Percentiles rank a stretch among this genome's conserved stretches.
Evolutionary conservation across 92 coral and sea anemone species (phyloP).

Genomic region (Siderastrea radians): DNA sequence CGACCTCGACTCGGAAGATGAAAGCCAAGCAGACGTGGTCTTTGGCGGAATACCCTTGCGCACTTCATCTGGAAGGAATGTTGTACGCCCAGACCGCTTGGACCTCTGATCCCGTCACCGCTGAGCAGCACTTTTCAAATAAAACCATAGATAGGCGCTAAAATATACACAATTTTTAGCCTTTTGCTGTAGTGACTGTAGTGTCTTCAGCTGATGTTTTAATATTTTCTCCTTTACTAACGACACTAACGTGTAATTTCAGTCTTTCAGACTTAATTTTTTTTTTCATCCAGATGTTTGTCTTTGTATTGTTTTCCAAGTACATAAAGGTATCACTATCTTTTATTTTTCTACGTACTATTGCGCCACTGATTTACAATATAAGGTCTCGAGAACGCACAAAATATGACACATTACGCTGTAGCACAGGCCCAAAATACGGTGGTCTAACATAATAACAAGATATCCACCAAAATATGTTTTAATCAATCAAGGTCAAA

Average conservation of each 20-base stretch:
- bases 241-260: no score
- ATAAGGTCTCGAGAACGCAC: not conserved
- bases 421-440: not conserved
- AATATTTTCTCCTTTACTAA: not conserved
- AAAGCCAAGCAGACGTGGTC: conserved; percentile 9
- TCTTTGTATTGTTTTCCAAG: not conserved
- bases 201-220: not conserved
- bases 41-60: not conserved
- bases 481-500: not conserved
- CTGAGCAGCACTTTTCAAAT: not conserved
- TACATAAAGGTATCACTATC: no score
- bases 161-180: no score
- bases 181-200: no score
- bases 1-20: conserved; percentile 22
- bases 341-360: no score
- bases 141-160: not conserved
- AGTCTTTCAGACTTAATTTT: no score
- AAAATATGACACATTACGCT: not conserved
- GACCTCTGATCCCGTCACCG: not conserved
- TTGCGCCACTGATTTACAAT: not conserved
- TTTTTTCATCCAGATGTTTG: not conserved
- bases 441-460: not conserved
- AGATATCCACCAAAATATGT: not conserved
- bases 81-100: conserved; percentile 1
- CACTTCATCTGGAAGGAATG: conserved; percentile 5